A percentile compares a stretch with the other conserved stretches of the same genome.
phyloP scores from a whole-genome alignment of 2,888 invertebrate species.

The Drosophila emarginata region DNA sequence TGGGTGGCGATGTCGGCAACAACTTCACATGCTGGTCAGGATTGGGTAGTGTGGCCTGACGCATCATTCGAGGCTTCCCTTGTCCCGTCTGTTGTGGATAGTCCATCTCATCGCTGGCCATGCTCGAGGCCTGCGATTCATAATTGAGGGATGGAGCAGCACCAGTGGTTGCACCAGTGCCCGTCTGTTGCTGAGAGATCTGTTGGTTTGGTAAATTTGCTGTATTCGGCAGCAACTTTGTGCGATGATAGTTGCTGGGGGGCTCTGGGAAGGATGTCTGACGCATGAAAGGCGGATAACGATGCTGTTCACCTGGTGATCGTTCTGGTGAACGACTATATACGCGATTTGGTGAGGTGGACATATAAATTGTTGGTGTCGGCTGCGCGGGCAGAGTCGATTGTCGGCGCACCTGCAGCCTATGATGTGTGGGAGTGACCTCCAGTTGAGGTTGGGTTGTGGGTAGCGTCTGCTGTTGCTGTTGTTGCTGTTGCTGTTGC shows the following conservation, averaged over 20 bases:
- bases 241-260: constrained; percentile 60
- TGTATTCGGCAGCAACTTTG: constrained; percentile 79
- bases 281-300: constrained; percentile 81
- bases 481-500: constrained; percentile 57
- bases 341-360: constrained; percentile 81
- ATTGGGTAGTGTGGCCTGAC: constrained; percentile 81
- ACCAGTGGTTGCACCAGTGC: constrained; percentile 8
- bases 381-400: constrained; percentile 79
- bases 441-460: constrained; percentile 55
- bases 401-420: constrained; percentile 81
- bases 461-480: constrained; percentile 44
- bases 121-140: constrained; percentile 60
- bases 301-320: constrained; percentile 77
- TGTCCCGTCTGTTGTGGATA: constrained; percentile 51
- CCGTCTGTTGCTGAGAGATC: not conserved
- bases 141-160: constrained; percentile 57
- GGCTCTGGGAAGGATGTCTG: constrained; percentile 81
- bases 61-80: constrained; percentile 76
- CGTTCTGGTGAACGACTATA: constrained; percentile 82
- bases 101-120: constrained; percentile 71
- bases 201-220: constrained; percentile 61
- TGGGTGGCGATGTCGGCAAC: constrained; percentile 82
- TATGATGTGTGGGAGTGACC: constrained; percentile 68
- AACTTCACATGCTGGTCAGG: constrained; percentile 82
- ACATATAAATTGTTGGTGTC: constrained; percentile 77